Conservation (phyloP, 2,797 vertebrate species). For the Cynodonichthys magdalenae region DNA sequence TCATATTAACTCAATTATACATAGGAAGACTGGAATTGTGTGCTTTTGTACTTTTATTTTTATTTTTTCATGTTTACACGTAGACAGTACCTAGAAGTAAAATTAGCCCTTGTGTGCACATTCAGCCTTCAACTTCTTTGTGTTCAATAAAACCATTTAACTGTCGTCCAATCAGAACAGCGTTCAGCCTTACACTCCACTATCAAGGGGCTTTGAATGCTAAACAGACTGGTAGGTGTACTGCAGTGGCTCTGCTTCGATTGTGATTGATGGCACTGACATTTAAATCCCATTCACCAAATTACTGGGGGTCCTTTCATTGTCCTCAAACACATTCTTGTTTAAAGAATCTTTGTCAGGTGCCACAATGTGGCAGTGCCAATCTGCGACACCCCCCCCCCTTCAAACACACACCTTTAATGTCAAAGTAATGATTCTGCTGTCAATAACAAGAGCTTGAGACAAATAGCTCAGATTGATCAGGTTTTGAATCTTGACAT, state of each 20-base stretch:
- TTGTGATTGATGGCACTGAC: constrained; percentile 84
- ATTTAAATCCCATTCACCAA: constrained; percentile 85
- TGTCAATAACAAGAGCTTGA: constrained; percentile 50
- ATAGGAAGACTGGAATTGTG: too few species aligned
- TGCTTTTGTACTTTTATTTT: neutral
- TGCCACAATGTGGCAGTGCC: constrained; percentile 59
- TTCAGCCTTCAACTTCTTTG: constrained; percentile 15
- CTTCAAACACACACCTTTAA: neutral
- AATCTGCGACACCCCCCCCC: constrained; percentile 49
- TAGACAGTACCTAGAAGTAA: constrained; percentile 6
- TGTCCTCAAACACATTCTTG: constrained; percentile 84
- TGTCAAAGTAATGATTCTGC: constrained; percentile 56
- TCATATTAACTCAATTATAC: constrained; percentile 8
- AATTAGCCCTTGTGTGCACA: constrained; percentile 8
- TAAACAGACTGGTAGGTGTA: constrained; percentile 73
- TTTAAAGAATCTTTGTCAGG: constrained; percentile 83
- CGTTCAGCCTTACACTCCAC: constrained; percentile 57
- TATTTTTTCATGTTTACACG: constrained; percentile 19
- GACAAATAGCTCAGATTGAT: constrained; percentile 54
- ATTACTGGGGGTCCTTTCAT: constrained; percentile 78
- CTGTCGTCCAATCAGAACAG: constrained; percentile 43
- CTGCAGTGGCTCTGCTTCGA: constrained; percentile 52
- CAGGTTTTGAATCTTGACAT: constrained; percentile 26
- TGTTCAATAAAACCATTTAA: constrained; percentile 47
- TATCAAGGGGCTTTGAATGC: constrained; percentile 70